Conservation (phyloP, 2,888 invertebrate species). For the Blera fallax region DNA sequence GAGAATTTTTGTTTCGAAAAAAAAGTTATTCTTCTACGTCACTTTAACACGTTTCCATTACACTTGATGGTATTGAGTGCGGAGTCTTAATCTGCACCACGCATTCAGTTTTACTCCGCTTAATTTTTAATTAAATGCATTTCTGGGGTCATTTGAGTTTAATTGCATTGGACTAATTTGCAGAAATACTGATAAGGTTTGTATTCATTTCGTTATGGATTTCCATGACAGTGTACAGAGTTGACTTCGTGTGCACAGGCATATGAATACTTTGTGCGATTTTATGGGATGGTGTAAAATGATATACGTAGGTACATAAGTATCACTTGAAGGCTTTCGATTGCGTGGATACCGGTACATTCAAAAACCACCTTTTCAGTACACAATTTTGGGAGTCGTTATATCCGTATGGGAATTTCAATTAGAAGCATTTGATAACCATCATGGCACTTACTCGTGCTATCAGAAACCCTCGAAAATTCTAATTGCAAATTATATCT, state of each 20-base stretch:
- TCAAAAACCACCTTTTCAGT: too few relatives aligned
- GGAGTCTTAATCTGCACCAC: too few relatives aligned
- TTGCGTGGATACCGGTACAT: too few relatives aligned
- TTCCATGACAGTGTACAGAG: too few relatives aligned
- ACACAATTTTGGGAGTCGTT: too few relatives aligned
- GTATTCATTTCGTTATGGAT: too few relatives aligned
- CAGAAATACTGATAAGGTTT: neutral
- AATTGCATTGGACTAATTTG: constrained; percentile 34
- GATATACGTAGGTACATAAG: too few relatives aligned
- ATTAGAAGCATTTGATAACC: constrained; percentile 13
- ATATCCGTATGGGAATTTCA: neutral
- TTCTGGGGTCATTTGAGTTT: constrained; percentile 50
- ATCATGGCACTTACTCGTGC: constrained; percentile 3
- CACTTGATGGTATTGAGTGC: neutral
- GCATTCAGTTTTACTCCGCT: constrained; percentile 30
- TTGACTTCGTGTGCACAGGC: too few relatives aligned
- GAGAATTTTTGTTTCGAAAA: neutral
- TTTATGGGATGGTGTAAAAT: too few relatives aligned
- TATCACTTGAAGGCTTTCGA: too few relatives aligned
- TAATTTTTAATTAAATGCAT: constrained; percentile 55
- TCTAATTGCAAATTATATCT: constrained; percentile 29
- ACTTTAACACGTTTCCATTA: neutral
- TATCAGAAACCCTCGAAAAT: neutral
- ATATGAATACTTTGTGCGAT: too few relatives aligned
- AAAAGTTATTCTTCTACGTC: constrained; percentile 11